Base-by-base conservation (phyloP, 2,888 invertebrate species). In the Tiphia femorata region DNA sequence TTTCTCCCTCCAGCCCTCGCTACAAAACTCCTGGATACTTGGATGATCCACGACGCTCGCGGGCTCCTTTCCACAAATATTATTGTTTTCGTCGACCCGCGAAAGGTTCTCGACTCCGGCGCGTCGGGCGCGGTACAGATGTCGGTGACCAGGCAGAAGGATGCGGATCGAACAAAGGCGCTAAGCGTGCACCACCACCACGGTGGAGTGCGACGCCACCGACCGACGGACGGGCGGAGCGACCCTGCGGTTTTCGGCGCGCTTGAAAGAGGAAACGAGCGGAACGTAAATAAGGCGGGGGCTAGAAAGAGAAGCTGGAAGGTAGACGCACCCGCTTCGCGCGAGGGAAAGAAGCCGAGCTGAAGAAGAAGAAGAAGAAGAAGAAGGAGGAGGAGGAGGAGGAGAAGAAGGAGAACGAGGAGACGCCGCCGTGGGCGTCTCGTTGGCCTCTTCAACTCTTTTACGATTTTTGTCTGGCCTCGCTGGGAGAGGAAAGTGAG, bases 391-490 rank as follows among this genome's bases (percentile, higher is more conserved):
- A 33, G 37, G 21, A 33, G 35, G 29, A 21, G 1, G 17, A 30
- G 8, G 57, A 53, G 40, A 54, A 56, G 37, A 52, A 29, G 16
- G 43, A 25, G 40, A 50, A n/a, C n/a, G n/a, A n/a, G n/a, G n/a
- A n/a, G n/a, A n/a, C n/a, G n/a, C n/a, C 63, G 53, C 53, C 56
- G 69, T 71, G 73, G 69, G 70, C 69, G 72, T 72, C 61, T 64
- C 51, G 43, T 49, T 50, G 62, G 50, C 58, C 62, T 48, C 25
- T 42, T 37, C 42, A 53, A 67, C 64, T 77, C 76, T 77, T 77
- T 74, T 70, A 77, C 77, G 77, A 77, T 77, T 77, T 77, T 77
- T 77, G 77, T 77, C 77, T 77, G 77, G 62, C 54, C 47, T 38
- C 33, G 47, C 20, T 49, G 30, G 47, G 42, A 41, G 40, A 40